Evolutionary conservation across 2,113 vertebrate genomes (phyloP), one percentile per base, ranked within the genome.

Genomic region (Notarius lentiginosus): DNA sequence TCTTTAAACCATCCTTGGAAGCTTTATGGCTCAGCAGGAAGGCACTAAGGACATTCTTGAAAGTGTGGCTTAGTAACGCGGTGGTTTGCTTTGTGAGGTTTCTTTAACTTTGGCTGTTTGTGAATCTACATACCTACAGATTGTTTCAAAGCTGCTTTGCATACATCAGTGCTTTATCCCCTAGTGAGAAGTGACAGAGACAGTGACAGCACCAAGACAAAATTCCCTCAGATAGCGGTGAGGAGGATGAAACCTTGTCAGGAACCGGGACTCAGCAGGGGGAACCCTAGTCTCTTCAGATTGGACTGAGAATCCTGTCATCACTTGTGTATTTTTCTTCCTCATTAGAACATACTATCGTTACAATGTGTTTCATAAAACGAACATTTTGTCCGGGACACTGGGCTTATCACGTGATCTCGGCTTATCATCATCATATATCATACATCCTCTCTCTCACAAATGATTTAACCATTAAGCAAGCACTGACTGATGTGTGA

Each of bases 131-230:
- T 7, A 53, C 22, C 49, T 79, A 27, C 51, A 75, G 72, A 73
- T 10, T 20, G 66, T 41, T 7, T 22, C 11, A 17, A 47, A 47
- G 34, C 70, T 76, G 72, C 73, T 77, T 77, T n/a, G 6, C 12
- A 56, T 79, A 55, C 75, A 55, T 77, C 76, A 79, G 76, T 79
- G 76, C 76, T n/a, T 55, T 56, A 55, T 17, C 51, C 49, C 51
- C 76, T 49, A 17, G 14, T 18, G 76, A 79, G 76, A 79, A 56
- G 51, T 79, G 76, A 75, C 20, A 51, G 41, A 3, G 72, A 49
- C 72, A 15, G 51, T 53, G 51, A 53, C 51, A 53, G 53, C 53
- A 53, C 7, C 53, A 41, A 41, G 41, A 41, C 41, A 77, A 51
- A 51, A 76, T 5, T 9, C 0, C 17, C 34, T 73, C 8, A 1